These are phyloP conservation scores for Melieria picta DNA, from an alignment of 2,888 invertebrate genomes.

Conservation along the genomic window DNA sequence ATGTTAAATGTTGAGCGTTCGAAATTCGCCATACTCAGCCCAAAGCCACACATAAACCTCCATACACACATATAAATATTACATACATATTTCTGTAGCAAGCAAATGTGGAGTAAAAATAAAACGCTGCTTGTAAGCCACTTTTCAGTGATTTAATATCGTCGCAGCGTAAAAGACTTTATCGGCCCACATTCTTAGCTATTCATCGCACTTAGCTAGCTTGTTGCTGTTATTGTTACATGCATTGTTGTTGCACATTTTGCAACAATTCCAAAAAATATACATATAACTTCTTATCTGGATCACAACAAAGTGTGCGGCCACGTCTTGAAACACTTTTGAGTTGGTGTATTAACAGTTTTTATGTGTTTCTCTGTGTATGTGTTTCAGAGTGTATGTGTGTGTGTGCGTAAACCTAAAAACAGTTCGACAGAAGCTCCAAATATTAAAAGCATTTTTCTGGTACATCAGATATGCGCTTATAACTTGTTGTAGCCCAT, in stretches of 20 bases:
- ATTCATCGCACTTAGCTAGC: neutral
- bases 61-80: too few relatives aligned
- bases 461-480: conserved; percentile 54
- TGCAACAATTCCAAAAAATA: conserved; percentile 20
- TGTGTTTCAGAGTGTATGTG: neutral
- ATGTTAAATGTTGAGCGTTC: conserved; percentile 52
- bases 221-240: neutral
- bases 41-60: too few relatives aligned
- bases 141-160: conserved; percentile 13
- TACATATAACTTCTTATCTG: conserved; percentile 25
- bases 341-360: too few relatives aligned
- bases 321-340: too few relatives aligned
- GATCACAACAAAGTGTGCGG: conserved; percentile 12
- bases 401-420: neutral
- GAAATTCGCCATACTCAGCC: neutral
- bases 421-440: conserved; percentile 50
- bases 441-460: conserved; percentile 50
- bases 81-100: neutral
- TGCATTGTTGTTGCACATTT: conserved; percentile 6
- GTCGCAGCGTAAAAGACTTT: neutral
- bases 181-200: neutral
- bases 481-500: too few relatives aligned
- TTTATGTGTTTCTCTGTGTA: neutral
- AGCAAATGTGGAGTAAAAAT: neutral
- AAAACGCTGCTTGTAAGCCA: neutral